phyloP scores from a whole-genome alignment of 2,888 invertebrate genomes.

The Furcula furcula region DNA sequence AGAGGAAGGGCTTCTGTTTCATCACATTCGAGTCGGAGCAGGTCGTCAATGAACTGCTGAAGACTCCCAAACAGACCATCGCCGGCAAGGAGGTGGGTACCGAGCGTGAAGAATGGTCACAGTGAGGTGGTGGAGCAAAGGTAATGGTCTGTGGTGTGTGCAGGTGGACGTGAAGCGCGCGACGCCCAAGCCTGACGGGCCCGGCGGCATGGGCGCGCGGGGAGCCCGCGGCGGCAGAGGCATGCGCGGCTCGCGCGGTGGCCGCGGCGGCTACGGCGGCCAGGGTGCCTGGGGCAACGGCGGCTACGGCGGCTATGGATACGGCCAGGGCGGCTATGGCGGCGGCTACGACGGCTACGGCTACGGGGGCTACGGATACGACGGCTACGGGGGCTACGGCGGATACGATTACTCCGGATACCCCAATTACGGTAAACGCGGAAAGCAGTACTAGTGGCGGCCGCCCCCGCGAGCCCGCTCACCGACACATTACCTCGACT shows the following conservation, averaged over 20 bases:
- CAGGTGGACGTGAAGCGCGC: conserved; percentile 97
- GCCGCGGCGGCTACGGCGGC: conserved; percentile 85
- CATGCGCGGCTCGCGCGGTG: conserved; percentile 86
- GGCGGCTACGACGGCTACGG: conserved; percentile 89
- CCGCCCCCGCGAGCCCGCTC: conserved; percentile 55
- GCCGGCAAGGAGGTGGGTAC: conserved; percentile 92
- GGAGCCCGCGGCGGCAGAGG: conserved; percentile 85
- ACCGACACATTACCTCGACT: conserved; percentile 81
- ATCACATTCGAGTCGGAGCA: conserved; percentile 98
- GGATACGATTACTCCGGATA: conserved; percentile 91
- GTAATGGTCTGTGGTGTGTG: conserved; percentile 6
- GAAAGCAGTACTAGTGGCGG: conserved; percentile 76
- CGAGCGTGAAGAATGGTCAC: neutral
- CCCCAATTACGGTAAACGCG: conserved; percentile 90
- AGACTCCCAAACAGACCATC: conserved; percentile 95
- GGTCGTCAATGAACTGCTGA: conserved; percentile 94
- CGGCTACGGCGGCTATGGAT: conserved; percentile 85
- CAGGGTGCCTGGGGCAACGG: conserved; percentile 86
- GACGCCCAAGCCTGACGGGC: conserved; percentile 92
- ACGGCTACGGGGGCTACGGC: conserved; percentile 89
- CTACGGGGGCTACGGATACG: conserved; percentile 88
- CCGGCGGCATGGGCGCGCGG: conserved; percentile 85
- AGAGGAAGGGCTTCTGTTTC: conserved; percentile 98
- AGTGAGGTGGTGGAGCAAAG: neutral
- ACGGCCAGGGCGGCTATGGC: conserved; percentile 87